Evolutionary conservation across 2,113 vertebrate genomes (phyloP).

Genomic region (Xenopus tropicalis): DNA sequence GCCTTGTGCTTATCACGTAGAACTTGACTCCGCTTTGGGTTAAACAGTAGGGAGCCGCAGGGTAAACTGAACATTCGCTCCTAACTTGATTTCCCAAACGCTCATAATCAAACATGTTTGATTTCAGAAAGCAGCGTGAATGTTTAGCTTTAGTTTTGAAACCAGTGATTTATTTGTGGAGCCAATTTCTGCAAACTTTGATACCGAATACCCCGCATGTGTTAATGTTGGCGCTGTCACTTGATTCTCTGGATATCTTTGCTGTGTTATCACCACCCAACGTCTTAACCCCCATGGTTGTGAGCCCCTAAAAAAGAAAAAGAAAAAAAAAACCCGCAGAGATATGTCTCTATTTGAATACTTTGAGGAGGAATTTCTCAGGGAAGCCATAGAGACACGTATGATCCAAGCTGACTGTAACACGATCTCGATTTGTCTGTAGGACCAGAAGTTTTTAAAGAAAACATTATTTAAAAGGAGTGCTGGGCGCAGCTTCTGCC

Average conservation of each 20-base stretch:
- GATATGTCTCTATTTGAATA: slow-evolving; percentile 66
- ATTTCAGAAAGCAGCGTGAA: slow-evolving; percentile 90
- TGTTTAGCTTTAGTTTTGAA: slow-evolving; percentile 84
- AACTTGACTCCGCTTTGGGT: slow-evolving; percentile 68
- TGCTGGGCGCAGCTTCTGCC: slow-evolving; percentile 65
- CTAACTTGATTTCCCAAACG: slow-evolving; percentile 86
- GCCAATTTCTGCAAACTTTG: slow-evolving; percentile 94
- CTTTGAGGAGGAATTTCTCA: slow-evolving; percentile 62
- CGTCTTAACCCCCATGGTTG: slow-evolving; percentile 64
- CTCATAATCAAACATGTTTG: slow-evolving; percentile 91
- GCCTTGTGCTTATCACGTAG: slow-evolving; percentile 51
- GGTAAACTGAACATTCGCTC: slow-evolving; percentile 69
- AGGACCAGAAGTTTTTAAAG: slow-evolving; percentile 86
- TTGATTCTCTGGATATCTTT: slow-evolving; percentile 86
- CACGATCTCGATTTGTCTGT: slow-evolving; percentile 84
- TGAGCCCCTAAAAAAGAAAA: slow-evolving; percentile 59
- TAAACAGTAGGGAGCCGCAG: slow-evolving; percentile 65
- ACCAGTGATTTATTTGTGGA: slow-evolving; percentile 87
- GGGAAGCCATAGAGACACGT: slow-evolving; percentile 76
- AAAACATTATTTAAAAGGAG: slow-evolving; percentile 84
- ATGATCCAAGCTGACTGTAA: slow-evolving; percentile 80
- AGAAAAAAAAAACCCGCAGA: slow-evolving; percentile 64
- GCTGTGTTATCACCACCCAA: slow-evolving; percentile 72
- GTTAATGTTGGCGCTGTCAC: slow-evolving; percentile 89
- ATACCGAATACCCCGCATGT: slow-evolving; percentile 91